phyloP scores from a whole-genome alignment of 2,113 vertebrate genomes.

The Cephalopterus ornatus region DNA sequence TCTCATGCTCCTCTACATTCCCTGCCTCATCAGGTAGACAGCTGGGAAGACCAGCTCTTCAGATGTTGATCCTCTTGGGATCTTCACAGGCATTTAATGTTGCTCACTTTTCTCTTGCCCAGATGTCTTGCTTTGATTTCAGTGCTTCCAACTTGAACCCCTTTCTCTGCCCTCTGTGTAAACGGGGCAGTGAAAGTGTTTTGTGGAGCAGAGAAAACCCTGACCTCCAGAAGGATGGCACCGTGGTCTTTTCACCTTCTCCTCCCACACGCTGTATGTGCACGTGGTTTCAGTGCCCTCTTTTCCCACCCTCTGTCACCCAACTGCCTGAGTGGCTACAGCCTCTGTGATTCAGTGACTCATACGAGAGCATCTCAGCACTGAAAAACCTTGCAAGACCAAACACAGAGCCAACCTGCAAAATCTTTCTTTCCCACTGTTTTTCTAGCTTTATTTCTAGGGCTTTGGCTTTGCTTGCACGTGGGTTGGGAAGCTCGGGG shows the following conservation, averaged over 20 bases:
- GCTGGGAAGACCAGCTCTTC: neutral
- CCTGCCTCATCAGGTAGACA: neutral
- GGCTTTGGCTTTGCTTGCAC: neutral
- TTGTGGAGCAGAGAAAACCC: neutral
- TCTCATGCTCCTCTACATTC: neutral
- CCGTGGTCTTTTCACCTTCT: neutral
- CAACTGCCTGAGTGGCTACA: neutral
- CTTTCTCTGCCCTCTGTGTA: neutral
- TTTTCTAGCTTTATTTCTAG: neutral
- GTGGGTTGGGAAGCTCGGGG: neutral
- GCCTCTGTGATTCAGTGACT: neutral
- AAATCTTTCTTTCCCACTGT: neutral
- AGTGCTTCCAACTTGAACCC: neutral
- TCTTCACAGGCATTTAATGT: neutral
- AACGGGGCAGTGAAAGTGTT: neutral
- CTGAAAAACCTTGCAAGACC: fast-evolving
- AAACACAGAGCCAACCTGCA: neutral
- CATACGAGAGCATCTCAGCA: neutral
- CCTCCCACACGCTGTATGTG: neutral
- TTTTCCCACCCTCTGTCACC: neutral
- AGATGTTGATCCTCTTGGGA: neutral
- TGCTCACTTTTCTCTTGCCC: neutral
- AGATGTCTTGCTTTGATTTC: neutral
- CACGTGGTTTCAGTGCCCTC: neutral
- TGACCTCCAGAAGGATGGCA: neutral